These are phyloP conservation scores for Tretioscincus oriximinensis DNA, from an alignment of 2,113 vertebrate genomes.

Conservation along the genomic window DNA sequence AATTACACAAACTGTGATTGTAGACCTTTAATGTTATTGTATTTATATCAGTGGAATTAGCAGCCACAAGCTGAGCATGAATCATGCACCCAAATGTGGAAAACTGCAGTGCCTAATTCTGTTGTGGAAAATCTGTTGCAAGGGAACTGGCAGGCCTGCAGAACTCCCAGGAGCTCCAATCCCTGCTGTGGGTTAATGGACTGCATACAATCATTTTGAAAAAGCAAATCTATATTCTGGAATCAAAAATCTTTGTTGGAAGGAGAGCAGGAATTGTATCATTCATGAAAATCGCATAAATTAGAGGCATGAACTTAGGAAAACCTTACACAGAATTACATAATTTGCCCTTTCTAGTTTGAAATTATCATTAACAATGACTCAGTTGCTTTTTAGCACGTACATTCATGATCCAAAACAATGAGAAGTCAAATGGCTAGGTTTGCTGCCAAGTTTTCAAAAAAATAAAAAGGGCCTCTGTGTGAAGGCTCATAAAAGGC, in stretches of 20 bases:
- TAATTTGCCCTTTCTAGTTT: neutral
- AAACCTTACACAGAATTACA: neutral
- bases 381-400: neutral
- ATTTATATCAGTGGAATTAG: slow-evolving; percentile 15
- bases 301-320: neutral
- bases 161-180: neutral
- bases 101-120: neutral
- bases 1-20: slow-evolving; percentile 3
- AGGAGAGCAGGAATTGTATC: neutral
- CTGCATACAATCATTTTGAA: neutral
- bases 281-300: neutral
- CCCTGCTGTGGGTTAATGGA: neutral
- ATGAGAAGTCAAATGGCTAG: too few species aligned
- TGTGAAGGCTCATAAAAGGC: too few species aligned
- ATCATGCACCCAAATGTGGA: slow-evolving; percentile 7
- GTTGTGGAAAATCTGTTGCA: neutral
- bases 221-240: neutral
- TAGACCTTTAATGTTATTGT: neutral
- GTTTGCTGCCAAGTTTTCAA: too few species aligned
- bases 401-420: too few species aligned
- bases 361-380: neutral
- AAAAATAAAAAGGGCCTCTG: too few species aligned
- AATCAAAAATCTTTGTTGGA: neutral
- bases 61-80: slow-evolving; percentile 1
- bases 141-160: neutral